A percentile compares a stretch with the other conserved stretches of the same genome.
These are phyloP conservation scores for Cheilosia impressa DNA, from an alignment of 2,888 invertebrate species.

Conservation along the genomic window DNA sequence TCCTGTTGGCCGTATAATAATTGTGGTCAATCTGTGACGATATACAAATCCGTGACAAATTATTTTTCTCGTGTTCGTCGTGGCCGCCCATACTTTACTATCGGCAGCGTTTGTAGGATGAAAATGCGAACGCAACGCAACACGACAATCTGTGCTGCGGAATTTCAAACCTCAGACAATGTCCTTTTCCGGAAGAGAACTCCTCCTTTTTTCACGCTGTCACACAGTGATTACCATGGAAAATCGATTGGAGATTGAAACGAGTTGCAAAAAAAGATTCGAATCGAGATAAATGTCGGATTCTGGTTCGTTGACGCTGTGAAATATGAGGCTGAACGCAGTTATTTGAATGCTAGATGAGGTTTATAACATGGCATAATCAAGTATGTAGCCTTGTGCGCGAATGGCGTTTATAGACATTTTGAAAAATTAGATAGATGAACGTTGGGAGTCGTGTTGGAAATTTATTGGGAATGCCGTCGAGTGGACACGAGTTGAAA, in stretches of 20 bases:
- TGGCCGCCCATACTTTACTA: conserved; percentile 9
- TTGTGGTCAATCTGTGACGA: conserved; percentile 72
- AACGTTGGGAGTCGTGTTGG: too few relatives aligned
- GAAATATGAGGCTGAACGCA: conserved; percentile 9
- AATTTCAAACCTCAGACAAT: conserved; percentile 16
- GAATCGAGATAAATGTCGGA: conserved; percentile 25
- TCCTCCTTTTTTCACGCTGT: not conserved
- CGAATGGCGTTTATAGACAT: too few relatives aligned
- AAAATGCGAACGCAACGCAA: conserved; percentile 33
- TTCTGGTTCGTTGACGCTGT: conserved; percentile 16
- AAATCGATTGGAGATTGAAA: conserved; percentile 30
- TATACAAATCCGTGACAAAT: conserved; percentile 70
- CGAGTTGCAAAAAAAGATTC: not conserved
- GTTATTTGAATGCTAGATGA: conserved; percentile 8
- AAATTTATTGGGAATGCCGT: too few relatives aligned
- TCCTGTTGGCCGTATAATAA: conserved; percentile 52
- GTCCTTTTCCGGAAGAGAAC: not conserved
- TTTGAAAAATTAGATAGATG: too few relatives aligned
- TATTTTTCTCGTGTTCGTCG: conserved; percentile 37
- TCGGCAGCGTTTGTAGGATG: not conserved
- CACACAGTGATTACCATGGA: conserved; percentile 48
- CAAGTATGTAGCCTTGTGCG: too few relatives aligned
- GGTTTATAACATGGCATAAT: not conserved
- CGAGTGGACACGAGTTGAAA: too few relatives aligned
- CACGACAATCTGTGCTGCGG: conserved; percentile 12